Conservation (phyloP, 2,888 invertebrate species). For the Globia sparganii region DNA sequence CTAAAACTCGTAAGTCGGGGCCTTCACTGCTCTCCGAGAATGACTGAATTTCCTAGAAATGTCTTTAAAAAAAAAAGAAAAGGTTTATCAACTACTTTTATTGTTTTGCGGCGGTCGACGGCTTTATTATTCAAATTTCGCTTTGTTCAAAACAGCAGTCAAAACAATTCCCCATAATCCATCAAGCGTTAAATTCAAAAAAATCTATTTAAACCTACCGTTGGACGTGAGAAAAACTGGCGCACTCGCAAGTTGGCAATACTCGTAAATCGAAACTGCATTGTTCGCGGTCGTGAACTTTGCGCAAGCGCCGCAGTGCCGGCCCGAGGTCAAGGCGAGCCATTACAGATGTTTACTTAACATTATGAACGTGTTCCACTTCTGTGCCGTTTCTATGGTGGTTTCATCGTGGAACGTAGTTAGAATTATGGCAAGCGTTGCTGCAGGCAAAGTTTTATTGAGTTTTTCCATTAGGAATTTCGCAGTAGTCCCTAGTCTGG, state of each 20-base stretch:
- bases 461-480: not conserved
- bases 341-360: slow-evolving; percentile 57
- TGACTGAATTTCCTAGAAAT: too few relatives aligned
- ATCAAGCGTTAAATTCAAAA: slow-evolving; percentile 16
- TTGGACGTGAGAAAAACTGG: slow-evolving; percentile 54
- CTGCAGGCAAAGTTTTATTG: not conserved
- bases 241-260: slow-evolving; percentile 43
- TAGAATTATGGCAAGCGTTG: not conserved
- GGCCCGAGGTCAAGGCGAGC: slow-evolving; percentile 65
- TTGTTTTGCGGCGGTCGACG: too few relatives aligned
- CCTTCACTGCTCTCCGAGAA: too few relatives aligned
- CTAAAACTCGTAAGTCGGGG: too few relatives aligned
- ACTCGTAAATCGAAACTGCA: slow-evolving; percentile 60
- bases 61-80: too few relatives aligned
- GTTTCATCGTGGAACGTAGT: not conserved
- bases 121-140: not conserved
- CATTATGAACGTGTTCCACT: slow-evolving; percentile 57
- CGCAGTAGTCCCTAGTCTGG: too few relatives aligned
- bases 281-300: slow-evolving; percentile 73
- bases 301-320: slow-evolving; percentile 51
- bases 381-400: slow-evolving; percentile 29
- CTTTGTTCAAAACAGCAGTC: slow-evolving; percentile 7
- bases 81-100: too few relatives aligned
- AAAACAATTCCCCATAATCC: slow-evolving; percentile 16
- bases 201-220: slow-evolving; percentile 15